Percentiles rank a stretch among this genome's conserved stretches.
Evolutionary conservation across 2,888 invertebrate species (phyloP).

Genomic region (Apodemia mormo): DNA sequence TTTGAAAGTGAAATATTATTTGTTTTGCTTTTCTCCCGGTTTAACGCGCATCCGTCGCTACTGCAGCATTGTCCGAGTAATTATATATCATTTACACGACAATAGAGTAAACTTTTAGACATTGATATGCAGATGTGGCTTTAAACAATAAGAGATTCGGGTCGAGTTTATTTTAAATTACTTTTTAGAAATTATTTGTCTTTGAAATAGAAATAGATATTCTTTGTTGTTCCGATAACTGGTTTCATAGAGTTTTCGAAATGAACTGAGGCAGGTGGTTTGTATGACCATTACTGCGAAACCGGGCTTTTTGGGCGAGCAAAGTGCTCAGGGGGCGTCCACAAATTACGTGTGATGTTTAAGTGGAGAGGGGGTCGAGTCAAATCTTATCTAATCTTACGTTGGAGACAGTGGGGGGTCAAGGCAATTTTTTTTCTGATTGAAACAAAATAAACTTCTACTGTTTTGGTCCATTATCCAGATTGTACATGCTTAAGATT

Average conservation of each 20-base stretch:
- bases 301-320: no score
- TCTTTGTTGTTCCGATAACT: not conserved
- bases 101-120: slow-evolving; percentile 54
- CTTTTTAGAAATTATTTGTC: slow-evolving; percentile 6
- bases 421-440: no score
- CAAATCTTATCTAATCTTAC: no score
- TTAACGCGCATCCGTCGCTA: slow-evolving; percentile 40
- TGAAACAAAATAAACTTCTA: no score
- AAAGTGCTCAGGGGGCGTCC: no score
- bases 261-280: no score
- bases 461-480: no score
- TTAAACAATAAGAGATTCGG: slow-evolving; percentile 41
- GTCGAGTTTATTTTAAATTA: slow-evolving; percentile 31
- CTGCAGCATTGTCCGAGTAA: slow-evolving; percentile 37
- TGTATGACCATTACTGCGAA: no score
- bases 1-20: slow-evolving; percentile 46
- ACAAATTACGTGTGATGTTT: no score
- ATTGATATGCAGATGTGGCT: slow-evolving; percentile 51
- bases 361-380: no score
- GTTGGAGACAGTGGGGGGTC: no score
- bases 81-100: slow-evolving; percentile 61
- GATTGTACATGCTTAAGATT: no score
- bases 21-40: slow-evolving; percentile 43
- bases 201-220: slow-evolving; percentile 6
- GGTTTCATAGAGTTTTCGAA: not conserved